These are phyloP conservation scores for Zoanthus sansibaricus DNA, from an alignment of 92 coral and sea anemone species.

Conservation along the genomic window DNA sequence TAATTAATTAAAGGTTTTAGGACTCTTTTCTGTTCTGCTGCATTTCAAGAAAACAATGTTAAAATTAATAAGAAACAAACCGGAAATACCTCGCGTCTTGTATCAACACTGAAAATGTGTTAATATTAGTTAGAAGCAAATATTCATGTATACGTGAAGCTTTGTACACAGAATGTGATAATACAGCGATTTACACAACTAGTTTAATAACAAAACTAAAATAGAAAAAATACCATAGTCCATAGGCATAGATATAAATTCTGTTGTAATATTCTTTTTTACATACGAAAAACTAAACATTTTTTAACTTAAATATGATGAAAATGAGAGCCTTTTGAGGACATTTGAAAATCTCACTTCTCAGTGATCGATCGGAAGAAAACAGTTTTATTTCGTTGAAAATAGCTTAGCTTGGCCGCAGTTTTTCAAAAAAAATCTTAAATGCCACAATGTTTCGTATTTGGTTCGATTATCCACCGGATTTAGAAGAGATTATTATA, in stretches of 20 bases:
- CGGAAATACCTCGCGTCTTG: no score
- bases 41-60: no score
- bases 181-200: not conserved
- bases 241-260: no score
- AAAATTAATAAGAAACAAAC: no score
- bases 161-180: no score
- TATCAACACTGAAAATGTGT: no score
- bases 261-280: not conserved
- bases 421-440: not conserved
- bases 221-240: not conserved
- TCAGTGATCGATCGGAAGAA: no score
- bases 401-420: not conserved
- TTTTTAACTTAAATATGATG: not conserved
- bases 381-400: not conserved
- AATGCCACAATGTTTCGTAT: not conserved
- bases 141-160: no score
- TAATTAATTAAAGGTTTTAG: no score
- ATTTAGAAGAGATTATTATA: not conserved
- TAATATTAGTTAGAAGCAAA: no score
- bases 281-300: not conserved
- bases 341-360: not conserved
- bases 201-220: not conserved
- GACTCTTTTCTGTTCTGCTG: no score
- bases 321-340: not conserved
- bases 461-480: not conserved